These are phyloP conservation scores for Aplidium turbinatum DNA, from an alignment of 23 tunicate species.

Conservation along the genomic window DNA sequence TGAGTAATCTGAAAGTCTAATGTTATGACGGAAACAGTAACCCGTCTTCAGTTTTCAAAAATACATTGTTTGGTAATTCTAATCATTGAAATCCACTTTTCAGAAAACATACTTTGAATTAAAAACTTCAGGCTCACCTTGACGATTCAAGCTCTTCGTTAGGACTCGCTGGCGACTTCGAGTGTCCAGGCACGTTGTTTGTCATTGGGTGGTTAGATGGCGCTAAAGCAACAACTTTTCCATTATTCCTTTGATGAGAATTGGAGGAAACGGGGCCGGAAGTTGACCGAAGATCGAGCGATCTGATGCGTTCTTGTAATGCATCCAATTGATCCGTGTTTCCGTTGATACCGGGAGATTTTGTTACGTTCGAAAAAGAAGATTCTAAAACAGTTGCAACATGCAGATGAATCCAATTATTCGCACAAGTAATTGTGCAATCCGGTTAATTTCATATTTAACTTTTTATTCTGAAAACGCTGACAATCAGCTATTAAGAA, in stretches of 20 bases:
- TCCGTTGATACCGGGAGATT: too few relatives aligned
- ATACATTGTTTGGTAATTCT: not conserved
- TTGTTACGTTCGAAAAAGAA: too few relatives aligned
- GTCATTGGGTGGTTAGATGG: slow-evolving; percentile 29
- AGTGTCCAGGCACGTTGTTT: slow-evolving; percentile 1
- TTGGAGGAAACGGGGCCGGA: not conserved
- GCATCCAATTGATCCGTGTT: slow-evolving; percentile 31
- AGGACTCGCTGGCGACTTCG: not conserved
- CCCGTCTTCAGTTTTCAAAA: too few relatives aligned
- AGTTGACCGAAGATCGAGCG: not conserved
- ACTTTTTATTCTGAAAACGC: too few relatives aligned
- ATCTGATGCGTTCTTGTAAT: slow-evolving; percentile 31
- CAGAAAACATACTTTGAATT: not conserved
- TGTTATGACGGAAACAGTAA: too few relatives aligned
- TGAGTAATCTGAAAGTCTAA: too few relatives aligned
- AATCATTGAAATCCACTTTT: not conserved
- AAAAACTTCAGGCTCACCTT: not conserved
- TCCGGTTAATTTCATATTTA: too few relatives aligned
- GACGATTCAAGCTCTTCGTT: not conserved
- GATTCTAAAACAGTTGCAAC: too few relatives aligned
- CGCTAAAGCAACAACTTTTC: slow-evolving; percentile 22
- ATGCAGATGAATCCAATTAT: too few relatives aligned
- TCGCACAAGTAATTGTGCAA: too few relatives aligned
- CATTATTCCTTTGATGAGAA: not conserved
- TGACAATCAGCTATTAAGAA: too few relatives aligned